phyloP scores from a whole-genome alignment of 2,888 invertebrate species.

The Pristionchus maxplancki region DNA sequence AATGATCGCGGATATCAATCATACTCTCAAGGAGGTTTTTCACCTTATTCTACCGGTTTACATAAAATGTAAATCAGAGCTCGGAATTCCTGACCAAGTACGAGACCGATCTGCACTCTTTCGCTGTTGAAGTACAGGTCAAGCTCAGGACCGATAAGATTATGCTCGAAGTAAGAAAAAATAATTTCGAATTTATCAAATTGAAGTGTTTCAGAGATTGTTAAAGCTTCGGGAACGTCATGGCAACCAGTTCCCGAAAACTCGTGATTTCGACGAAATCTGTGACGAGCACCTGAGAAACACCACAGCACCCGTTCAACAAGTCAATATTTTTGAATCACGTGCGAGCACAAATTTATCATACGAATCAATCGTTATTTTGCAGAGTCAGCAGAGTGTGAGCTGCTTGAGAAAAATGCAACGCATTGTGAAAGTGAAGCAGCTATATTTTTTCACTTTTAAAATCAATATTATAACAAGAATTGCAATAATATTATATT shows the following conservation, averaged over 20 bases:
- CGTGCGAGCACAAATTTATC: no score
- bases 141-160: neutral
- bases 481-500: no score
- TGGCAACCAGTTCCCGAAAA: neutral
- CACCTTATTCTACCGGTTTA: neutral
- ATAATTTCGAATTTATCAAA: neutral
- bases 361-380: neutral
- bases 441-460: neutral
- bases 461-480: no score
- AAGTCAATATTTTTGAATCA: no score
- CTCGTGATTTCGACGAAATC: neutral
- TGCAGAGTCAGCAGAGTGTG: neutral
- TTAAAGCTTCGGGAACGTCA: neutral
- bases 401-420: neutral
- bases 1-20: conserved; percentile 13
- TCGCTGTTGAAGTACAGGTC: neutral
- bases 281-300: neutral
- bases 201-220: neutral
- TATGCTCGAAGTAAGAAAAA: neutral
- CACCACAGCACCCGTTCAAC: no score
- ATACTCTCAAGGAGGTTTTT: neutral
- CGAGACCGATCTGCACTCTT: neutral
- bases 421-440: neutral
- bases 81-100: neutral
- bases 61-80: neutral